phyloP scores from a whole-genome alignment of 2,888 invertebrate species.

The Megastigmus dorsalis region DNA sequence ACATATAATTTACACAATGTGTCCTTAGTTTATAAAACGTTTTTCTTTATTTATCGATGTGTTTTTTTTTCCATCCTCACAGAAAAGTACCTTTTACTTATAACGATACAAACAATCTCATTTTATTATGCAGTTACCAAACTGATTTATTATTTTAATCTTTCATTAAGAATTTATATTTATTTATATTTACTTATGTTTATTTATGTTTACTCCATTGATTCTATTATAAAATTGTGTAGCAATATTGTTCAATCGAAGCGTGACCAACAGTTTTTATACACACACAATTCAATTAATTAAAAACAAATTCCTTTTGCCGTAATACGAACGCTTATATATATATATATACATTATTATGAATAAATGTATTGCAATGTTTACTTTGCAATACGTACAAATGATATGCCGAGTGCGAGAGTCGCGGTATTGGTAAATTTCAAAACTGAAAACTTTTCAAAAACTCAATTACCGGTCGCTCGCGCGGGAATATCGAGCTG shows the following conservation, averaged over 20 bases:
- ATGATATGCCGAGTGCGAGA: too few species aligned
- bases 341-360: too few species aligned
- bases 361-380: too few species aligned
- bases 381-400: too few species aligned
- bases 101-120: constrained; percentile 10
- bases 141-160: constrained; percentile 28
- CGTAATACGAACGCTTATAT: too few species aligned
- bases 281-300: too few species aligned
- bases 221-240: neutral
- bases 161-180: constrained; percentile 12
- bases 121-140: constrained; percentile 1
- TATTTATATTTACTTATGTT: constrained; percentile 15
- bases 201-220: constrained; percentile 18
- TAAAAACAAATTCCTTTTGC: neutral
- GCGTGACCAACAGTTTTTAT: neutral
- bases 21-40: constrained; percentile 20
- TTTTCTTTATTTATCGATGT: neutral
- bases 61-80: constrained; percentile 4
- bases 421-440: too few species aligned
- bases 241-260: neutral
- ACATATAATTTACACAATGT: constrained; percentile 22
- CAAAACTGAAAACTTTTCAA: neutral
- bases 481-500: neutral
- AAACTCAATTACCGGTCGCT: constrained; percentile 37
- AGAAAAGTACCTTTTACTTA: neutral